Evolutionary conservation across 2,113 vertebrate species (phyloP), one percentile per base, ranked within the genome.

Genomic region (Burhinus bistriatus): DNA sequence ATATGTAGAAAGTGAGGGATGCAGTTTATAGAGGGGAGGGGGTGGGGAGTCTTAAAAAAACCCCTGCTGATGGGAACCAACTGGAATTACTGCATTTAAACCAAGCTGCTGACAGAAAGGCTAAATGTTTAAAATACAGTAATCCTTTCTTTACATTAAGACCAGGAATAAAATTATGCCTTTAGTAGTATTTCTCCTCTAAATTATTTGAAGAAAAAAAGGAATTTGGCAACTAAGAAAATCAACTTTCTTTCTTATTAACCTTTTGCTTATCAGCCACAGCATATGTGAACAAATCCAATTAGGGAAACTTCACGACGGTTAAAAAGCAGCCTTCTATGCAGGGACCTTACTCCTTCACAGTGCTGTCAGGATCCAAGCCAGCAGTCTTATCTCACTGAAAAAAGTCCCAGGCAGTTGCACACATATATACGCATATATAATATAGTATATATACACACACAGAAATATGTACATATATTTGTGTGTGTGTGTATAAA

Each of bases 221-320:
- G 34, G 36, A 59, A 96, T 93, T 81, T 83, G 75, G 87, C 87
- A 91, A 96, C 49, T 47, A 71, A 66, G 71, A 87, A 94, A 87
- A 85, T 86, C 92, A 84, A 90, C 82, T 90, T 94, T 22, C 65
- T 58, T 84, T 78, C 88, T 95, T 93, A 95, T 89, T 95, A 97
- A 85, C 92, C 90, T 90, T 75, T 80, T 86, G 91, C 93, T 96
- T 97, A 96, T 96, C 93, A 87, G 76, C 42, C 57, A 45, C 76
- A 90, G 85, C 90, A 90, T 57, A 90, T 59, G 95, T 40, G 83
- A 80, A 85, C 36, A 93, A 97, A 97, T 97, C 93, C 91, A 97
- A 96, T 96, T 94, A 97, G 72, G 68, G 83, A 69, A 89, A 90
- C 70, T 55, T 83, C 30, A 22, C 9, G 52, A 87, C n/a, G 90